Evolutionary conservation across 2,888 invertebrate species (phyloP).

Genomic region (Adineta ricciae): DNA sequence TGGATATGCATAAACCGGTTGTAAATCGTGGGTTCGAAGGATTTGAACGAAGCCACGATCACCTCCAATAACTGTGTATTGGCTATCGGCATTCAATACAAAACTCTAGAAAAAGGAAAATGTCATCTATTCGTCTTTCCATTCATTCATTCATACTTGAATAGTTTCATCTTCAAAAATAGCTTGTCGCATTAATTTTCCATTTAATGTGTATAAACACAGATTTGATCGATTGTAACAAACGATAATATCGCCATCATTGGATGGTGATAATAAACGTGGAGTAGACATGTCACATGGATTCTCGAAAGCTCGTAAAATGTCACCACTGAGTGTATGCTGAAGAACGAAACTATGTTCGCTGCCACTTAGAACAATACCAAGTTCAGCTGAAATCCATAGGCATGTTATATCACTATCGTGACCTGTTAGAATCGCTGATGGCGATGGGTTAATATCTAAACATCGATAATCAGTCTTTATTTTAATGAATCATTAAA

Average conservation of each 20-base stretch:
- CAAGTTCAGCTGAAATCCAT: constrained; percentile 91
- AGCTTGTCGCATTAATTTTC: constrained; percentile 73
- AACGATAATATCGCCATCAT: constrained; percentile 88
- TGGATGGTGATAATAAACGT: constrained; percentile 60
- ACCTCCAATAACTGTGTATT: constrained; percentile 93
- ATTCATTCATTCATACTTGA: constrained; percentile 58
- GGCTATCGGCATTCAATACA: constrained; percentile 86
- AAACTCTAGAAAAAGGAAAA: constrained; percentile 16
- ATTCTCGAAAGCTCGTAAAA: constrained; percentile 76
- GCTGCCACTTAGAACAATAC: constrained; percentile 80
- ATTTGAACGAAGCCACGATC: constrained; percentile 94
- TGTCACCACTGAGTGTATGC: constrained; percentile 92
- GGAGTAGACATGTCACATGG: constrained; percentile 55
- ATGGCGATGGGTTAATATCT: constrained; percentile 67
- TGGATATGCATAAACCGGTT: constrained; percentile 91
- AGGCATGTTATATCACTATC: constrained; percentile 88
- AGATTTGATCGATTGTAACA: constrained; percentile 81
- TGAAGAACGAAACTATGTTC: constrained; percentile 87
- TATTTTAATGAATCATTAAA: not conserved
- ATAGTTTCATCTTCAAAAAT: constrained; percentile 74
- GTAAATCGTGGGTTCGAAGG: constrained; percentile 91
- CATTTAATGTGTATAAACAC: constrained; percentile 86
- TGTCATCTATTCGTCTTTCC: not conserved
- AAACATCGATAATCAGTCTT: not conserved
- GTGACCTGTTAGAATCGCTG: constrained; percentile 91